These are phyloP conservation scores for Charanyca ferruginea DNA, from an alignment of 2,888 invertebrate genomes.

Conservation along the genomic window DNA sequence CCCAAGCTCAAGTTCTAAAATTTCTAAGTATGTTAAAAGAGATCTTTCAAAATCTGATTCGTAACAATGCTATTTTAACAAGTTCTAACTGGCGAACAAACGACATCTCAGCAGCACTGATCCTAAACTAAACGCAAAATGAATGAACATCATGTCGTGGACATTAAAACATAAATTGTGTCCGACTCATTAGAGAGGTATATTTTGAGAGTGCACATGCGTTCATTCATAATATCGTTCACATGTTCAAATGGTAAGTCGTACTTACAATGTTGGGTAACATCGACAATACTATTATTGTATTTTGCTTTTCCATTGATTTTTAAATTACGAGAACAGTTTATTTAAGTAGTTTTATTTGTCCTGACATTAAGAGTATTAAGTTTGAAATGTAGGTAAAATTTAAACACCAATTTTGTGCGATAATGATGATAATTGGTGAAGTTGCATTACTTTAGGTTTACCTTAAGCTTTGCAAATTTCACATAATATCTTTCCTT, in stretches of 20 bases:
- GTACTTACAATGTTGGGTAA: slow-evolving; percentile 1
- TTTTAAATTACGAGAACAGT: slow-evolving; percentile 4
- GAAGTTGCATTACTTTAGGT: too few species aligned
- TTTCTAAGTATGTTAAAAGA: too few species aligned
- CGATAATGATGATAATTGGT: too few species aligned
- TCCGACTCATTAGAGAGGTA: slow-evolving; percentile 72
- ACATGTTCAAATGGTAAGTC: slow-evolving; percentile 46
- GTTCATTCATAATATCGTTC: slow-evolving; percentile 78
- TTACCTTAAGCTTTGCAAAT: too few species aligned
- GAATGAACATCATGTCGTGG: slow-evolving; percentile 68
- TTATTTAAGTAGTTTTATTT: slow-evolving; percentile 8
- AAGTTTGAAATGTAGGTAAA: slow-evolving; percentile 29
- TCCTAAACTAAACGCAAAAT: slow-evolving; percentile 54
- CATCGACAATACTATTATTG: slow-evolving; percentile 22
- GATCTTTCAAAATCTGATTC: neutral
- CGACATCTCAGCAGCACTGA: slow-evolving; percentile 31
- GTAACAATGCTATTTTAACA: slow-evolving; percentile 22
- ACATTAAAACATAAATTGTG: slow-evolving; percentile 72
- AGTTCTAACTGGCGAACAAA: slow-evolving; percentile 42
- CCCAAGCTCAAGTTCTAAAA: too few species aligned
- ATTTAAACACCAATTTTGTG: slow-evolving; percentile 9
- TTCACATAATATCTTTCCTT: too few species aligned
- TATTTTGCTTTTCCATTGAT: slow-evolving; percentile 21
- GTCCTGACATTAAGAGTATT: slow-evolving; percentile 1
- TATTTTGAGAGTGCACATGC: slow-evolving; percentile 77